These are phyloP conservation scores for Diplolepis rosae DNA, from an alignment of 2,888 invertebrate species.

Conservation along the genomic window DNA sequence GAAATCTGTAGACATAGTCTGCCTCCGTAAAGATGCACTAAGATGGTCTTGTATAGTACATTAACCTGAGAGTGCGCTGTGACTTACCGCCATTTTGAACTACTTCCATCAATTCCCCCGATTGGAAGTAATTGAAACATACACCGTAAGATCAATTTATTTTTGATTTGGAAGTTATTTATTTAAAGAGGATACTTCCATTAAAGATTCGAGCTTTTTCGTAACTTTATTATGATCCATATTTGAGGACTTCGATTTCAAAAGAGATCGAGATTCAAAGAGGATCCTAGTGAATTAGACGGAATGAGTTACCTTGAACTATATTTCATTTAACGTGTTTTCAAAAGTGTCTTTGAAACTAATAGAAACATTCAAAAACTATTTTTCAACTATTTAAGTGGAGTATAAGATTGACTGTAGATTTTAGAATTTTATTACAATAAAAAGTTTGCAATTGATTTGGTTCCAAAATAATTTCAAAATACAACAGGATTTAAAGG, in stretches of 20 bases:
- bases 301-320: slow-evolving; percentile 25
- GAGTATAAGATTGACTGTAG: too few relatives aligned
- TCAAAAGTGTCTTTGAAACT: too few relatives aligned
- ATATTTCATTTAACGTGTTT: not conserved
- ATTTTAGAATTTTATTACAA: not conserved
- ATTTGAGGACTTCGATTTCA: not conserved
- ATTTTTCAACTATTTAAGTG: not conserved
- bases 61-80: slow-evolving; percentile 50
- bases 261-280: not conserved
- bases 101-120: slow-evolving; percentile 72
- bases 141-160: slow-evolving; percentile 5
- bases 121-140: slow-evolving; percentile 49
- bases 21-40: slow-evolving; percentile 49
- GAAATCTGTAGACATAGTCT: slow-evolving; percentile 48
- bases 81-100: slow-evolving; percentile 73
- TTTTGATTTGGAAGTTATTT: slow-evolving; percentile 6
- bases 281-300: slow-evolving; percentile 21
- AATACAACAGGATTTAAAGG: too few relatives aligned
- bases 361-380: not conserved
- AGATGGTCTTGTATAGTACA: slow-evolving; percentile 40
- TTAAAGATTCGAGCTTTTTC: slow-evolving; percentile 18
- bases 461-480: not conserved
- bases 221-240: slow-evolving; percentile 1
- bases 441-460: not conserved
- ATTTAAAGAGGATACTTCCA: slow-evolving; percentile 1